Percentiles rank a stretch among this genome's conserved stretches.
These are phyloP conservation scores for Pseudorhombus dupliciocellatus DNA, from an alignment of 2,113 vertebrate genomes.

Conservation along the genomic window DNA sequence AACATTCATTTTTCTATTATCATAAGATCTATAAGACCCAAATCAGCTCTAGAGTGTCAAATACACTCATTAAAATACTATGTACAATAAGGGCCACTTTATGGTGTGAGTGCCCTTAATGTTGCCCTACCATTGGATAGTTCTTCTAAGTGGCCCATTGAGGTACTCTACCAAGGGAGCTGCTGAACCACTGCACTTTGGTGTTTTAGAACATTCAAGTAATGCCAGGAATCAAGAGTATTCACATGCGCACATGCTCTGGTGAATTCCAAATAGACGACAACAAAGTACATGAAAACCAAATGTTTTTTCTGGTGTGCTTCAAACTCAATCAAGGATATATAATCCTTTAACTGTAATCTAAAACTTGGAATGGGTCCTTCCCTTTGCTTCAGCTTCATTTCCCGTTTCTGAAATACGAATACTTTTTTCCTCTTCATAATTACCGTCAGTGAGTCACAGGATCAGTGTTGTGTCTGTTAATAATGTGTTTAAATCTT, in stretches of 20 bases:
- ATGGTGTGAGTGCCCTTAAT: conserved; percentile 47
- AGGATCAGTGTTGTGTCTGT: conserved; percentile 15
- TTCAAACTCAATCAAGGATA: neutral
- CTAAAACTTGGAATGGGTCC: neutral
- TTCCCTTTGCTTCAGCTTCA: conserved; percentile 10
- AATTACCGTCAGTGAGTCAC: conserved; percentile 14
- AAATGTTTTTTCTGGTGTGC: conserved; percentile 10
- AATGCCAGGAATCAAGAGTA: conserved; percentile 73
- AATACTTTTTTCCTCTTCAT: conserved; percentile 19
- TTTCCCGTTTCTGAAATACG: conserved; percentile 16
- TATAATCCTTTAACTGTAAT: neutral
- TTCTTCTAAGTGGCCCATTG: conserved; percentile 55
- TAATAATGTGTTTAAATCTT: conserved; percentile 25
- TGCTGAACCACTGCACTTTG: conserved; percentile 65
- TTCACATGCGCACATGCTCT: conserved; percentile 51
- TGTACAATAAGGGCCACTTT: conserved; percentile 76
- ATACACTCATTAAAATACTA: conserved; percentile 80
- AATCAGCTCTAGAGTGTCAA: conserved; percentile 77
- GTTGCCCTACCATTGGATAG: conserved; percentile 52
- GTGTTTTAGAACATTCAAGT: conserved; percentile 76
- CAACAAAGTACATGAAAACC: conserved; percentile 27
- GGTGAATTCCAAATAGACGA: conserved; percentile 44
- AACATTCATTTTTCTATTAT: conserved; percentile 42
- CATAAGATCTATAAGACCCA: conserved; percentile 86
- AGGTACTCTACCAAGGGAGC: conserved; percentile 49